Percentiles rank a stretch among this genome's conserved stretches.
These are phyloP conservation scores for Manis crassicaudata DNA, from an alignment of 2,797 vertebrate species.

Conservation along the genomic window DNA sequence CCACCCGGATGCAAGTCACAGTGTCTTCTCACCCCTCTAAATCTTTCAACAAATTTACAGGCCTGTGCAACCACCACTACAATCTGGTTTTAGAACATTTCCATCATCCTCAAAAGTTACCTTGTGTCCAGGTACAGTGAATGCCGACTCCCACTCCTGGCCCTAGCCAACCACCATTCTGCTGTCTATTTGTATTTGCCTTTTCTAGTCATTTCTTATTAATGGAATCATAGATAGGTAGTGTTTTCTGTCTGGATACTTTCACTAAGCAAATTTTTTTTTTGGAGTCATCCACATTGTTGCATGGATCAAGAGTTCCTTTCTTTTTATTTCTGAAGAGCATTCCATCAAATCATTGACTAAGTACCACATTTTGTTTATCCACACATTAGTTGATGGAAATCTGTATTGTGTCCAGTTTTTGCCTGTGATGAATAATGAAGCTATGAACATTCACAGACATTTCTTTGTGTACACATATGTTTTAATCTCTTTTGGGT, in stretches of 20 bases:
- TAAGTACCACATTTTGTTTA: background rate
- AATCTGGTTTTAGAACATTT: background rate
- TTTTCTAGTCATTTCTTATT: background rate
- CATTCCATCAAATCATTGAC: rapidly evolving
- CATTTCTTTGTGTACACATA: rapidly evolving
- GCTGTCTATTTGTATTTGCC: background rate
- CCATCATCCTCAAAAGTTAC: no score
- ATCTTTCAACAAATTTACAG: background rate
- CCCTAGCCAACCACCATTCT: rapidly evolving
- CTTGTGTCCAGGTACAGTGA: background rate
- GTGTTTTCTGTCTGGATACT: background rate
- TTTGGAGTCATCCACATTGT: rapidly evolving
- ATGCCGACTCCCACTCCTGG: background rate
- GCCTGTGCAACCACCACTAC: background rate
- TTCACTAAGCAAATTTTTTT: background rate
- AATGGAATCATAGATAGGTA: rapidly evolving
- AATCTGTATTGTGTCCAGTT: background rate
- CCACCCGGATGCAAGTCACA: background rate
- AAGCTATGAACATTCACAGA: rapidly evolving
- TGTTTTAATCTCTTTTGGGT: background rate
- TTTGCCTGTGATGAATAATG: background rate
- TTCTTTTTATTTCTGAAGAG: background rate
- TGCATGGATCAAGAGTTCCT: rapidly evolving
- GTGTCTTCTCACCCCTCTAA: rapidly evolving
- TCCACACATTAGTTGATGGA: rapidly evolving